phyloP scores from a whole-genome alignment of 2,888 invertebrate genomes.

The Callyntrura sp. region DNA sequence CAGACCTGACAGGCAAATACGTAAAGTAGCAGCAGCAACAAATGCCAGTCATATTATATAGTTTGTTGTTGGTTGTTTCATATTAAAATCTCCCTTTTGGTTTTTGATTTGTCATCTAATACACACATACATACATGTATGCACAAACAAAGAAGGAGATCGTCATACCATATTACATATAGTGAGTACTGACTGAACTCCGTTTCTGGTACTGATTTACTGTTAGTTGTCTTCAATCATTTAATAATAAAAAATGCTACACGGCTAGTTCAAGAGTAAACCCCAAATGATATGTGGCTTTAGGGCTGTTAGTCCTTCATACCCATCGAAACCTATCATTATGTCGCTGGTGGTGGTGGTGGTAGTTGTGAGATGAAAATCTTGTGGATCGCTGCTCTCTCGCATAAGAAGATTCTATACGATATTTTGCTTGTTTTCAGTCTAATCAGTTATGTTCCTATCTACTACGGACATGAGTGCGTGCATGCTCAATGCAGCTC shows the following conservation, averaged over 20 bases:
- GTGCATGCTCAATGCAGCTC: background rate
- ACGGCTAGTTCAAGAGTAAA: constrained; percentile 8
- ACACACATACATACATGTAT: background rate
- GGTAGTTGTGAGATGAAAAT: constrained; percentile 17
- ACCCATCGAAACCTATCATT: constrained; percentile 41
- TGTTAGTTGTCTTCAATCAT: constrained; percentile 60
- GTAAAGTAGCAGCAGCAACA: background rate
- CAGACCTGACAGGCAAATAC: constrained; percentile 3
- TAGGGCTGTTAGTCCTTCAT: constrained; percentile 34
- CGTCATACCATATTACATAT: too few species aligned
- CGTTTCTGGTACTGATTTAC: constrained; percentile 55
- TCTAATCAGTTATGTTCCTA: constrained; percentile 58
- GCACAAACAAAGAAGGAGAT: too few species aligned
- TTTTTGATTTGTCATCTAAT: constrained; percentile 17
- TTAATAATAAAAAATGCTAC: constrained; percentile 49
- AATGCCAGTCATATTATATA: too few species aligned
- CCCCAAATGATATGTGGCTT: constrained; percentile 57
- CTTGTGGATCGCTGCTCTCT: constrained; percentile 15
- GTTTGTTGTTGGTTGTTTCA: constrained; percentile 28
- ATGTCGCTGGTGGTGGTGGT: constrained; percentile 9
- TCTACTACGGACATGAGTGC: too few species aligned
- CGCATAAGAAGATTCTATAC: too few species aligned
- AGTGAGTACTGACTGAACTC: constrained; percentile 27
- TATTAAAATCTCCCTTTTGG: constrained; percentile 20
- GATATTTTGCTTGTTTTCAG: constrained; percentile 32